phyloP scores from a whole-genome alignment of 2,113 vertebrate species.

The Salminus brasiliensis region DNA sequence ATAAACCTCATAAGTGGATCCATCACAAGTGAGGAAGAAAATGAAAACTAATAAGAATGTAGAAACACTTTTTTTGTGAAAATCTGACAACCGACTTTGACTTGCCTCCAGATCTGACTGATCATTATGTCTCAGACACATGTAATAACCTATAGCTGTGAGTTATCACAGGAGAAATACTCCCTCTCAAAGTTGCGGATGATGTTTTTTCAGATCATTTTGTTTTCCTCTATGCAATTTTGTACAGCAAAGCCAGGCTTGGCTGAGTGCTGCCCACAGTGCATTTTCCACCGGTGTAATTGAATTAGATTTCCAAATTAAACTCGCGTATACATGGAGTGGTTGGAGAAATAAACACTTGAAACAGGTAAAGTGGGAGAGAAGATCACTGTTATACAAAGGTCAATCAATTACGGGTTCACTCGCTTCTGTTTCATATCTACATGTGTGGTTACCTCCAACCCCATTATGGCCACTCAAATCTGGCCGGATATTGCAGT shows the following conservation, averaged over 20 bases:
- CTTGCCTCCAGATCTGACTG: background rate
- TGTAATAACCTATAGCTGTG: background rate
- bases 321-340: slow-evolving; percentile 56
- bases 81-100: background rate
- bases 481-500: slow-evolving; percentile 20
- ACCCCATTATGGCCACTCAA: slow-evolving; percentile 53
- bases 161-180: background rate
- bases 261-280: background rate
- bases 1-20: too few relatives aligned
- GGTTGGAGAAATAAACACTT: slow-evolving; percentile 66
- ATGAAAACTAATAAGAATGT: too few relatives aligned
- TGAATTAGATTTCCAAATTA: slow-evolving; percentile 64
- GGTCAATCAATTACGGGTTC: slow-evolving; percentile 62
- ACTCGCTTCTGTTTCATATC: slow-evolving; percentile 51
- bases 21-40: too few relatives aligned
- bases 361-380: slow-evolving; percentile 55
- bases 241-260: background rate
- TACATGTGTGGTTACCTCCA: slow-evolving; percentile 33
- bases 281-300: slow-evolving; percentile 50
- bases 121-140: background rate
- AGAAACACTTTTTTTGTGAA: too few relatives aligned
- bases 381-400: slow-evolving; percentile 51
- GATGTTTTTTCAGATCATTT: background rate
- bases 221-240: background rate
- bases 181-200: background rate